Base-by-base conservation (phyloP, 2,113 vertebrate genomes). In the Charina bottae region DNA sequence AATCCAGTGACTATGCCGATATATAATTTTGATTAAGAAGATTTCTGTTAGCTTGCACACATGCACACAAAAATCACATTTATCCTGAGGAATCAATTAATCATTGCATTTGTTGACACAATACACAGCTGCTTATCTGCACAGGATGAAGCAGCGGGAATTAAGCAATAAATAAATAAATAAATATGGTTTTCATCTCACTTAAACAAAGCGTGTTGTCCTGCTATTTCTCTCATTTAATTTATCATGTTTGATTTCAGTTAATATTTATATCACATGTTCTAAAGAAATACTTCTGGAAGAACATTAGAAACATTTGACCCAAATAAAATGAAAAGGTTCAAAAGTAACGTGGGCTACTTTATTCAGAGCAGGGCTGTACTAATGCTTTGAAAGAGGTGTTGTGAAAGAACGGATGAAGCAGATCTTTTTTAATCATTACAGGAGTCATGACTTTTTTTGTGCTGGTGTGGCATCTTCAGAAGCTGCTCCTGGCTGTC, bases 161-260 rank as follows among this genome's bases (percentile, higher is more conserved):
- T 94, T 94, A 95, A 83, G 92, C 28, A 94, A 92, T 95, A 96
- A 94, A 95, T 94, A 96, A 94, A 92, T 95, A 96, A 94, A 95
- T 94, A 96, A 90, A 95, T 92, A 93, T 96, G 88, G 93, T 53
- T 95, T 92, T 94, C 91, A 95, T 93, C 56, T 95, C 89, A 95
- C 94, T 95, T 96, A 58, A 87, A 93, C 89, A 89, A 88, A 93
- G 26, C 33, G 85, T 72, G 93, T 89, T 92, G 93, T 62, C 89
- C 37, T 93, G 62, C n/a, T 92, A 37, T 19, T 91, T 92, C 2
- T 15, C 7, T 94, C 93, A 59, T 62, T 96, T 95, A 90, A 94
- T 94, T 93, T 94, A 85, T 96, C 83, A 64, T 90, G 90, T 85
- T 87, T 91, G 60, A 92, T 95, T 95, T 92, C 64, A 94, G 92